Evolutionary conservation across 30 jellyfish, hydroid and myxozoan species (phyloP), one percentile per base, ranked within the genome.

Genomic region (Turritopsis rubra): DNA sequence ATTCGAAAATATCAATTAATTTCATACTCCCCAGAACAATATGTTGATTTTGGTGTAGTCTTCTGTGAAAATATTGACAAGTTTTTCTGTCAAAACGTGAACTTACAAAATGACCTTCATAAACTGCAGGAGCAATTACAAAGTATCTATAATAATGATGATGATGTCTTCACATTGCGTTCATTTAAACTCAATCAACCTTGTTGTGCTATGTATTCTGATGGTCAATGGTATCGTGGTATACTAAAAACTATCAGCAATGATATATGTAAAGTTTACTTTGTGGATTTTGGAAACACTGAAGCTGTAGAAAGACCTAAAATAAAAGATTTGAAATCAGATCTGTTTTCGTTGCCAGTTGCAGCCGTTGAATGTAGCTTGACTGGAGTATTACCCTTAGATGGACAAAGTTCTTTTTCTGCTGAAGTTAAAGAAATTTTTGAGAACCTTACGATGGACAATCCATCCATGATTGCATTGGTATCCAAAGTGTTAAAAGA

Each of bases 201-300:
- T 16, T 92, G 98, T 79, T 88, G 98, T 88, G 98, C 98, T 28
- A 88, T 78, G 80, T 92, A 53, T 71, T 86, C 96, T 53, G 98
- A 92, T 78, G 88, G 79, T 52, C 19, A 20, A 17, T 92, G 98
- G 98, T 88, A 92, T 72, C 72, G 98, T 53, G 96, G 95, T 26
- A 79, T 81, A 21, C 83, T 92, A 18, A 54, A 76, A 81, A 68
- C 66, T 22, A 65, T 79, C 21, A 0, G 72, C 29, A 86, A 41
- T 31, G 86, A 24, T 75, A 19, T 21, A 17, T 72, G 89, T 54
- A 29, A 82, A 88, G 95, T 93, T 13, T 88, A 30, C 80, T 93
- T 88, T 73, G 75, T 88, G 41, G 98, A 93, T 79, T 93, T 79
- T 85, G 98, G 98, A 7, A 93, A 93, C 65, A 72, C 30, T 22